phyloP scores from a whole-genome alignment of 2,888 invertebrate genomes.

The Erannis defoliaria region DNA sequence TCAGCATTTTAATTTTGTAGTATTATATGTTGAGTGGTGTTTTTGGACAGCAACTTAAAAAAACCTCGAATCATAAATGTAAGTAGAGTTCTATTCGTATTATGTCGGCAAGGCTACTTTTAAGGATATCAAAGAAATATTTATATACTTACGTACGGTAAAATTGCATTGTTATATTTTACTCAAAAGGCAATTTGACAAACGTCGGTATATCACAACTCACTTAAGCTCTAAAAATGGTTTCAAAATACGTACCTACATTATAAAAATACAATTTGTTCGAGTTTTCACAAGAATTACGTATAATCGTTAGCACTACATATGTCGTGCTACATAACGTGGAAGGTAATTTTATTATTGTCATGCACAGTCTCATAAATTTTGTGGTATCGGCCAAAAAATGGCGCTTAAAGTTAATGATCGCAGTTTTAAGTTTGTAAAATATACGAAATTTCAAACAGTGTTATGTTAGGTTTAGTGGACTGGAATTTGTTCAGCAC shows the following conservation, averaged over 20 bases:
- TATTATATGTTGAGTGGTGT: neutral
- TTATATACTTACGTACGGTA: constrained; percentile 43
- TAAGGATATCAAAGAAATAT: constrained; percentile 34
- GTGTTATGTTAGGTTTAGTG: neutral
- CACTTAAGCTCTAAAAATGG: constrained; percentile 58
- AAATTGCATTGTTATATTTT: constrained; percentile 62
- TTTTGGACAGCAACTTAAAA: neutral
- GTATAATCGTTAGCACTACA: constrained; percentile 59
- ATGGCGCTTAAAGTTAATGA: constrained; percentile 8
- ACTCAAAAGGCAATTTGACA: constrained; percentile 64
- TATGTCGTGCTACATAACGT: constrained; percentile 47
- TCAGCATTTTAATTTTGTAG: constrained; percentile 18
- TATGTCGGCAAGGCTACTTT: neutral
- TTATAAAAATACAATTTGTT: constrained; percentile 70
- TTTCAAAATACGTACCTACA: constrained; percentile 48
- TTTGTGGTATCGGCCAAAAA: constrained; percentile 10
- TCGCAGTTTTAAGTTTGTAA: neutral
- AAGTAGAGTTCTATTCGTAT: neutral
- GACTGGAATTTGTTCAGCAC: constrained; percentile 9
- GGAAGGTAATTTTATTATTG: constrained; percentile 64
- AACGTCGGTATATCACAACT: constrained; percentile 70
- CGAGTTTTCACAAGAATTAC: constrained; percentile 54
- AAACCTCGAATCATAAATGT: neutral
- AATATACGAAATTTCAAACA: neutral
- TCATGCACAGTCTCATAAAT: constrained; percentile 60